These are phyloP conservation scores for Caenorhabditis brenneri DNA, from an alignment of 1,140 invertebrate genomes.

Conservation along the genomic window DNA sequence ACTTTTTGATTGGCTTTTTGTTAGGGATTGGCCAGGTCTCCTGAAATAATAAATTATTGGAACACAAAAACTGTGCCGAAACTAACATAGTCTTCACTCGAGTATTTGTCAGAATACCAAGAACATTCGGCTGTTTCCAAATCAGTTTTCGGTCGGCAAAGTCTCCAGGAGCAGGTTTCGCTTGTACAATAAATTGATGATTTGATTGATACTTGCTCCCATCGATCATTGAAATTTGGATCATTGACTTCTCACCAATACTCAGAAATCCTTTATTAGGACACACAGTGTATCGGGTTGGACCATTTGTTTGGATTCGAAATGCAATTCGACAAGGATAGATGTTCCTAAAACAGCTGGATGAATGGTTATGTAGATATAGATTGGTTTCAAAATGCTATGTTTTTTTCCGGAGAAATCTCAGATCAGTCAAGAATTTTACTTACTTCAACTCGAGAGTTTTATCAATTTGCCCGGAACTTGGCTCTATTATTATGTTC, in stretches of 20 bases:
- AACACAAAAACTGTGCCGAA: not conserved
- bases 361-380: too few relatives aligned
- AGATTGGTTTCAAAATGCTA: too few relatives aligned
- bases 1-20: not conserved
- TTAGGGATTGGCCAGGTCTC: not conserved
- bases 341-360: not conserved
- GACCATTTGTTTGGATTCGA: constrained; percentile 6
- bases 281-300: constrained; percentile 11
- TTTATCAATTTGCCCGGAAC: constrained; percentile 5
- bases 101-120: constrained; percentile 5
- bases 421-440: not conserved
- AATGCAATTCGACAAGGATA: constrained; percentile 31
- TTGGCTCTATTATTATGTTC: constrained; percentile 16
- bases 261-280: constrained; percentile 21
- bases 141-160: constrained; percentile 17
- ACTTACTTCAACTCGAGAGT: constrained; percentile 10
- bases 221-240: constrained; percentile 7
- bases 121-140: constrained; percentile 24
- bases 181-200: constrained; percentile 29
- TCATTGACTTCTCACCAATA: not conserved
- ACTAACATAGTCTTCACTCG: not conserved
- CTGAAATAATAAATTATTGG: not conserved
- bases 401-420: too few relatives aligned
- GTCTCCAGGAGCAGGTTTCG: constrained; percentile 2
- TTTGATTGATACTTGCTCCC: constrained; percentile 27